Percentiles rank a stretch among this genome's conserved stretches.
These are phyloP conservation scores for Mnemiopsis leidyi DNA, from an alignment of 37 sponge, comb jelly and placozoan genomes.

Conservation along the genomic window DNA sequence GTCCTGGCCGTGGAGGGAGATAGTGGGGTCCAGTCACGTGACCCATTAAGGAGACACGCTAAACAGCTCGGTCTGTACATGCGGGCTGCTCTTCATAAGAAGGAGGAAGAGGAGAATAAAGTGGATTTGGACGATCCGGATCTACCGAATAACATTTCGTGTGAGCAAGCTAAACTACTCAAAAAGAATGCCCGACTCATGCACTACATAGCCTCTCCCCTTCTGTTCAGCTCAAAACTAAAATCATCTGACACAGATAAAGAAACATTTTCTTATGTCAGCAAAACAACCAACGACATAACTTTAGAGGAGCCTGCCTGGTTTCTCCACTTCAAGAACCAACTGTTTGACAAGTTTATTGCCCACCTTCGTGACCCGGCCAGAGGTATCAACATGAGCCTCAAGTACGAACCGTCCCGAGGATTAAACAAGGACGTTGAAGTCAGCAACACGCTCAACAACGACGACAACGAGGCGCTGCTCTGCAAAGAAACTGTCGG, in stretches of 20 bases:
- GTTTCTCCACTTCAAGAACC: constrained; percentile 56
- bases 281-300: not conserved
- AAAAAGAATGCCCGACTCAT: constrained; percentile 51
- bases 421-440: constrained; percentile 25
- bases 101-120: constrained; percentile 53
- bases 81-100: not conserved
- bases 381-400: constrained; percentile 11
- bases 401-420: not conserved
- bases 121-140: constrained; percentile 62
- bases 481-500: constrained; percentile 43
- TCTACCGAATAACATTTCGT: constrained; percentile 5
- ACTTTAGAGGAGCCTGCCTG: constrained; percentile 1
- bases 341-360: constrained; percentile 21
- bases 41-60: constrained; percentile 29
- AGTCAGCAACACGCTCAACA: constrained; percentile 9
- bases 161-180: constrained; percentile 57
- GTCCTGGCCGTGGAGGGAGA: not conserved
- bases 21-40: not conserved
- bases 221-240: constrained; percentile 4
- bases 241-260: not conserved
- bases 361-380: constrained; percentile 23
- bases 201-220: constrained; percentile 46
- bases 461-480: constrained; percentile 40
- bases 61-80: constrained; percentile 18
- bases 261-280: constrained; percentile 55